Evolutionary conservation across 2,888 invertebrate genomes (phyloP), one percentile per base, ranked within the genome.

Genomic region (Encarsia formosa): DNA sequence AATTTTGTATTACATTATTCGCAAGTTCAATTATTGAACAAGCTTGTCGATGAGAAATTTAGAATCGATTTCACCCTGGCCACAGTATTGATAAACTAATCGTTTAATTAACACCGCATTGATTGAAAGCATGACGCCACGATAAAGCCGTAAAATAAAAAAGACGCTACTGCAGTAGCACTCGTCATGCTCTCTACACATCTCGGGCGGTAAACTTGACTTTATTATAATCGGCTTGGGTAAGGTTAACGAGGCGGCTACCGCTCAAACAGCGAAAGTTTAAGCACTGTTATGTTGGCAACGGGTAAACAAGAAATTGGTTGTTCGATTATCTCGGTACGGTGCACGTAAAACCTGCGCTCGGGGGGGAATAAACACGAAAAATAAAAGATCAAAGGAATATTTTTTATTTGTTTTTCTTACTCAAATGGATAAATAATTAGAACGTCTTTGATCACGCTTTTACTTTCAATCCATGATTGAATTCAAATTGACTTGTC

Each of bases 231-330:
- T 45, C 23, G 23, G 6, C 19, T 19, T 29, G 35, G n/a, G 37
- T 32, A 49, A 42, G 49, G 35, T 49, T 49, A 49, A 49, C 42
- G 49, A 49, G 20, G 41, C 8, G 23, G n/a, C 32, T 5, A 11
- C 13, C 32, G 32, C 13, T 8, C 37, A 2, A 5, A 6, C 13
- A 43, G 31, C 38, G 42, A 49, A 43, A 43, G 43, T 43, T 41
- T 13, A 35, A 19, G 9, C 11, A 6, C 34, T 3, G 18, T 11
- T 19, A 11, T 5, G 13, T 39, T 13, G 5, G 9, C 19, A 18
- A 31, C 32, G 18, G 41, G 48, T 48, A 40, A 48, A 48, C 48
- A 48, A 40, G 48, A 48, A 41, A 48, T 48, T 38, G 41, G 19
- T 22, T 18, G 37, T 32, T 31, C 24, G 34, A 43, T 49, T 38